phyloP scores from a whole-genome alignment of 2,113 vertebrate genomes.

The Rhagologus leucostigma region DNA sequence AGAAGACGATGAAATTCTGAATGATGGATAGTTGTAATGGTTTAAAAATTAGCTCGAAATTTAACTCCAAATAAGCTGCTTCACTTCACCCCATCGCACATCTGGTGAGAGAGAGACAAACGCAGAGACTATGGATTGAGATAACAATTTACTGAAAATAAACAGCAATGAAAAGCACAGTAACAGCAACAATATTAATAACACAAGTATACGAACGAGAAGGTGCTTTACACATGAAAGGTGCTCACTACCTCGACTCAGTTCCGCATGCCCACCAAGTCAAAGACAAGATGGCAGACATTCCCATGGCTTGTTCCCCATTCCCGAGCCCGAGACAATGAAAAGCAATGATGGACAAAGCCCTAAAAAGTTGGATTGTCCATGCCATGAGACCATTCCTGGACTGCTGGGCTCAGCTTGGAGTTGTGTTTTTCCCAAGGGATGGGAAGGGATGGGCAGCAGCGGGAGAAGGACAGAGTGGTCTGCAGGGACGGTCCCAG shows the following conservation, averaged over 20 bases:
- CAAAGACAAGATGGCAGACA: too few species aligned
- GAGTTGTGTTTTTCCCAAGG: neutral
- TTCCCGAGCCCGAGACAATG: neutral
- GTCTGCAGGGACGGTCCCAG: neutral
- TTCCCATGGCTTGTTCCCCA: neutral
- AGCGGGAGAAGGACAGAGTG: neutral
- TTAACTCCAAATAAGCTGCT: neutral
- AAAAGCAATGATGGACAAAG: neutral
- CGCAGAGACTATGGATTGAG: neutral
- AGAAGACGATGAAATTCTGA: neutral
- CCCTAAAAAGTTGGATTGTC: neutral
- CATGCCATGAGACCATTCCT: fast-evolving
- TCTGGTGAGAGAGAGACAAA: neutral
- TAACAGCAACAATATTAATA: neutral
- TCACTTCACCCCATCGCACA: neutral
- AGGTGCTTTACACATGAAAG: neutral
- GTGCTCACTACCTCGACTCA: neutral
- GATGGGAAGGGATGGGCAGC: fast-evolving
- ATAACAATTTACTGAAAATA: neutral
- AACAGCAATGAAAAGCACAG: neutral
- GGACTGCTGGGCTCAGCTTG: neutral
- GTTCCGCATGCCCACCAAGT: fast-evolving
- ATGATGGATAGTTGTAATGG: neutral
- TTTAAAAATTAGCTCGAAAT: neutral
- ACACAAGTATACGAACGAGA: neutral